These are phyloP conservation scores for Erebia palarica DNA, from an alignment of 2,888 invertebrate genomes.

Conservation along the genomic window DNA sequence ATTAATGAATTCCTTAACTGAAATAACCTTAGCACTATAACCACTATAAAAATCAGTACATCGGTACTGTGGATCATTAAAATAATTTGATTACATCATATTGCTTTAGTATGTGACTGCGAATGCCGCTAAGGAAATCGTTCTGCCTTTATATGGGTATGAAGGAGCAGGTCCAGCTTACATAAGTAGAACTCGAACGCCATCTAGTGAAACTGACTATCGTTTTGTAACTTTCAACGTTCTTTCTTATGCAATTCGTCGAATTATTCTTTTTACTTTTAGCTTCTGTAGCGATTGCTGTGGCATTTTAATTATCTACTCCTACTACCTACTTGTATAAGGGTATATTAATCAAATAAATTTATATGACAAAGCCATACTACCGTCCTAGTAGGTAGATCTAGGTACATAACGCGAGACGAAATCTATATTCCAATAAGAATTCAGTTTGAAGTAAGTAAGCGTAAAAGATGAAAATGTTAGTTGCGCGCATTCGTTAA, in stretches of 20 bases:
- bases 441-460: slow-evolving; percentile 30
- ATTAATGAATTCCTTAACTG: no score
- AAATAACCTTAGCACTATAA: not conserved
- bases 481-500: slow-evolving; percentile 36
- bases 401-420: not conserved
- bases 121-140: slow-evolving; percentile 61
- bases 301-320: not conserved
- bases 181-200: slow-evolving; percentile 52
- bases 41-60: not conserved
- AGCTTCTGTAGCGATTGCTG: not conserved
- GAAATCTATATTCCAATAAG: slow-evolving; percentile 33
- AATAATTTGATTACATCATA: slow-evolving; percentile 54
- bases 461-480: slow-evolving; percentile 28
- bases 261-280: slow-evolving; percentile 4
- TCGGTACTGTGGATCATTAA: not conserved
- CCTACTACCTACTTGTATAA: not conserved
- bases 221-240: slow-evolving; percentile 45
- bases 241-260: slow-evolving; percentile 26
- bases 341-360: not conserved
- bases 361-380: not conserved
- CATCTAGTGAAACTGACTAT: slow-evolving; percentile 51
- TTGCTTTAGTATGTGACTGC: slow-evolving; percentile 50
- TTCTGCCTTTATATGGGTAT: slow-evolving; percentile 61
- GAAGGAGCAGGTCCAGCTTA: slow-evolving; percentile 49
- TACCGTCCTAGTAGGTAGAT: no score